phyloP scores from a whole-genome alignment of 2,113 vertebrate genomes.

The Saguinus midas region DNA sequence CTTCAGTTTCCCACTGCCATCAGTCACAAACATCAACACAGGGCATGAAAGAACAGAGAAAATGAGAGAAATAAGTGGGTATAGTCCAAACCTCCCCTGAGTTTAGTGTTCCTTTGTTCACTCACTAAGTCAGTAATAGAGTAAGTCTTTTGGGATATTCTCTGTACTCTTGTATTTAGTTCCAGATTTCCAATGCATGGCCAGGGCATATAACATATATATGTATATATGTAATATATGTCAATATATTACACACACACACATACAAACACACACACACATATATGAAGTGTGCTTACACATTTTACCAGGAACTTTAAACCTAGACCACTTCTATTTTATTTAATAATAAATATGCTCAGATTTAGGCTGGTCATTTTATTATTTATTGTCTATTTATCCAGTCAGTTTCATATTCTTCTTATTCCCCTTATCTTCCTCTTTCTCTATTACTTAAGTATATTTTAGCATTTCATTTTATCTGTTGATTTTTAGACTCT shows the following conservation, averaged over 20 bases:
- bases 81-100: neutral
- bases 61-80: neutral
- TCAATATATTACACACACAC: too few species aligned
- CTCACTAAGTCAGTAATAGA: neutral
- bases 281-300: neutral
- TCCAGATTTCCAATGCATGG: neutral
- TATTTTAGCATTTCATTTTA: neutral
- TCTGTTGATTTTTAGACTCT: neutral
- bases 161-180: neutral
- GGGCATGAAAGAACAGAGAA: neutral
- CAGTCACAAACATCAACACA: neutral
- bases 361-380: neutral
- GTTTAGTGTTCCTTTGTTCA: neutral
- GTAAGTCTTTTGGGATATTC: neutral
- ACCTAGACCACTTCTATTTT: neutral
- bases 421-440: neutral
- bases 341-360: neutral
- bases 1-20: neutral
- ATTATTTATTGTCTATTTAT: neutral
- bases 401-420: neutral
- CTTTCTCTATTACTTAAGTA: neutral
- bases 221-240: too few species aligned
- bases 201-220: too few species aligned
- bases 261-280: too few species aligned
- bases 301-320: neutral